Evolutionary conservation across 2,888 invertebrate species (phyloP).

Genomic region (Agrenia bidenticulata): DNA sequence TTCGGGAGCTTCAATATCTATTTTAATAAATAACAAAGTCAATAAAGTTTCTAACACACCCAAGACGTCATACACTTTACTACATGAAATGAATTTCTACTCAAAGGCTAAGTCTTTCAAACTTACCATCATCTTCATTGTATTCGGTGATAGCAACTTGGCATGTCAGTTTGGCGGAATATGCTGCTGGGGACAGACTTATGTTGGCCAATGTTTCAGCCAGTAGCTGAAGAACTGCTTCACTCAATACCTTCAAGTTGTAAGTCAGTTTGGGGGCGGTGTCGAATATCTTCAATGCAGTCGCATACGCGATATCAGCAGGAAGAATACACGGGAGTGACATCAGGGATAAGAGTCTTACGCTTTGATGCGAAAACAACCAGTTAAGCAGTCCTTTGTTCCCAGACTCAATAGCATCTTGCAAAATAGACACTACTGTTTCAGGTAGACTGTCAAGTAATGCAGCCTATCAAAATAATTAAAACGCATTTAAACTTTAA

Average conservation of each 20-base stretch:
- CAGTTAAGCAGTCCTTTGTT: conserved; percentile 88
- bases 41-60: not conserved
- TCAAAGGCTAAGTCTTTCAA: not conserved
- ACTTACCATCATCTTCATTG: conserved; percentile 59
- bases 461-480: conserved; percentile 67
- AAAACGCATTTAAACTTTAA: not conserved
- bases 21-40: not conserved
- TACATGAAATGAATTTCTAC: not conserved
- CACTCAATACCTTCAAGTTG: conserved; percentile 64
- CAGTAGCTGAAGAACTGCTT: conserved; percentile 65
- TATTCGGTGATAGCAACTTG: conserved; percentile 69
- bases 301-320: conserved; percentile 81
- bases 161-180: conserved; percentile 64
- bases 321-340: conserved; percentile 85
- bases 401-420: conserved; percentile 88
- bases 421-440: conserved; percentile 83
- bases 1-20: conserved; percentile 51
- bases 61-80: too few species aligned
- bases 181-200: conserved; percentile 54
- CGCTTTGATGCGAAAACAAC: conserved; percentile 80
- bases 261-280: conserved; percentile 56
- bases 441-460: conserved; percentile 85
- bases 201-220: conserved; percentile 60
- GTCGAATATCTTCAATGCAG: conserved; percentile 78
- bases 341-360: conserved; percentile 75